Conservation (phyloP, 2,113 vertebrate species). For the Neotoma lepida region DNA sequence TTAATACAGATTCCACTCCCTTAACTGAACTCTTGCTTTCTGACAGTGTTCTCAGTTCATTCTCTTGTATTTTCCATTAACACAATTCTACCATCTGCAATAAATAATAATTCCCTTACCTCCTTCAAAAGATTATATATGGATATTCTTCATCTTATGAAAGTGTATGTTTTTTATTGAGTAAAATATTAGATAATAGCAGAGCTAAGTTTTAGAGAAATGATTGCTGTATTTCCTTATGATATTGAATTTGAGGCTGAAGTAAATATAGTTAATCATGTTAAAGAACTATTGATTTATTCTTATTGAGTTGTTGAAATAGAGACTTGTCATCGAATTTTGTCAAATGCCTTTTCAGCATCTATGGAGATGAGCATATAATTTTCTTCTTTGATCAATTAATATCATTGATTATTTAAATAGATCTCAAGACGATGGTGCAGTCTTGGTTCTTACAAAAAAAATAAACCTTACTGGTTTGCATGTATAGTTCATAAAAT, state of each 20-base stretch:
- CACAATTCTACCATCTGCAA: background rate
- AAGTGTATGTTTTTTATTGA: background rate
- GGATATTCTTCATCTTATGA: background rate
- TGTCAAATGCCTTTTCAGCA: constrained; percentile 47
- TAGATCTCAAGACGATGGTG: constrained; percentile 29
- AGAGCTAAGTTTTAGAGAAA: constrained; percentile 5
- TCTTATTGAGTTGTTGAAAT: constrained; percentile 49
- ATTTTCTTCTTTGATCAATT: constrained; percentile 55
- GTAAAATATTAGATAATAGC: constrained; percentile 40
- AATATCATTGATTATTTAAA: constrained; percentile 53
- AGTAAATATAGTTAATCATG: constrained; percentile 56
- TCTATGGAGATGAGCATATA: constrained; percentile 33
- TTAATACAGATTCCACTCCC: background rate
- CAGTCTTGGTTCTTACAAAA: constrained; percentile 14
- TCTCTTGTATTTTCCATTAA: background rate
- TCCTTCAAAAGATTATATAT: constrained; percentile 16
- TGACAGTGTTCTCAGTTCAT: background rate
- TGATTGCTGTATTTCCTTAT: background rate
- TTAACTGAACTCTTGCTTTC: background rate
- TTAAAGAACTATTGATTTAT: constrained; percentile 57
- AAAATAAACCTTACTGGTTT: background rate
- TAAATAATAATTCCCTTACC: background rate
- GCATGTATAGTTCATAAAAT: constrained; percentile 31
- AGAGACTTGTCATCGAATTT: constrained; percentile 53
- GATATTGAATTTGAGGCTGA: constrained; percentile 36